Evolutionary conservation across 2,888 invertebrate species (phyloP), one percentile per base, ranked within the genome.

Genomic region (Pyrgus malvae): DNA sequence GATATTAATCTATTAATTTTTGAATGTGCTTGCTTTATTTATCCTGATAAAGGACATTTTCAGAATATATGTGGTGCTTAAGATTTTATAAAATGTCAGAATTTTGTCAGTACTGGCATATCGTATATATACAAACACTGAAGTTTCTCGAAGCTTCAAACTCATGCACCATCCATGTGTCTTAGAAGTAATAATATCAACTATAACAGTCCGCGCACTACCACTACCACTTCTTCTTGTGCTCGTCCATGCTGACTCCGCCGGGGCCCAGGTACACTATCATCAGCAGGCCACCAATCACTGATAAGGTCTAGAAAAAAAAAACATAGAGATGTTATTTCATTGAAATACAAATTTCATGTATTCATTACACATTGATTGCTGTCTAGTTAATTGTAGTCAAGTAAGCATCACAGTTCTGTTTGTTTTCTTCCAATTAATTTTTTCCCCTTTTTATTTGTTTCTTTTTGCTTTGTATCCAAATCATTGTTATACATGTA

Each of bases 181-280:
- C 41, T 40, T 25, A 37, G 40, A 27, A 17, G 21, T 31, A 31
- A 53, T 40, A 41, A 33, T 50, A 35, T 41, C 9, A 59, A 27
- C 40, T 37, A 40, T 49, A 48, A 57, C 50, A 37, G 59, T 59
- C 57, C 46, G 38, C 48, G 21, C 49, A 48, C 29, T 25, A n/a
- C 37, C 31, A 31, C 86, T 94, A 98, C 98, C 98, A 99, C 83
- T 97, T 96, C 91, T 99, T 99, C 92, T 99, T 99, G 91, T 99
- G 98, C 79, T 99, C 99, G 85, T 99, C 99, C 97, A 99, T 98
- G 60, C 99, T 99, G 33, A 99, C 98, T 54, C 98, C 98, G 57
- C 99, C 99, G 31, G 99, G 99, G 27, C 99, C 99, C 61, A 99
- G 92, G 61, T 97, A 97, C 8, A 99, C 99, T 67, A 99, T 98